Percentiles rank a stretch among this genome's conserved stretches.
These are phyloP conservation scores for Varanus komodoensis DNA, from an alignment of 2,113 vertebrate species.

Conservation along the genomic window DNA sequence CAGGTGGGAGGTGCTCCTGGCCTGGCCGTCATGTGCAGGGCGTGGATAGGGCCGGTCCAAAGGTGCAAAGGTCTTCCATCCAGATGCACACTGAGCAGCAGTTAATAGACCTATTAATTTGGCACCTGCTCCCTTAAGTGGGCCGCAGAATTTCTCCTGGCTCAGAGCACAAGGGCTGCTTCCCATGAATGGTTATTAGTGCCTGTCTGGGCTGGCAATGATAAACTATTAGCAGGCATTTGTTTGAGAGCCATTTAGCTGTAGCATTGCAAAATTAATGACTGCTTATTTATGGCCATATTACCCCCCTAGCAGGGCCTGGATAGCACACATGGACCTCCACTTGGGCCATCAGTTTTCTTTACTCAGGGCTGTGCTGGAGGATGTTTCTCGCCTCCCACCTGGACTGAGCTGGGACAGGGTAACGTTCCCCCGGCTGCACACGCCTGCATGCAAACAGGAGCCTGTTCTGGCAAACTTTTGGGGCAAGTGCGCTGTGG, in stretches of 20 bases:
- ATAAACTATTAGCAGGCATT: slow-evolving; percentile 48
- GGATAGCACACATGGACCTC: slow-evolving; percentile 64
- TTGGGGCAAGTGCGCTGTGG: neutral
- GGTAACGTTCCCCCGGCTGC: neutral
- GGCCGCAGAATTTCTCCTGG: neutral
- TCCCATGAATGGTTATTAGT: slow-evolving; percentile 46
- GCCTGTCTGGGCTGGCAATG: slow-evolving; percentile 49
- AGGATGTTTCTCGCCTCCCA: slow-evolving; percentile 46
- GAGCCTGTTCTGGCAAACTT: neutral
- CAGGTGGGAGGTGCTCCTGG: too few relatives aligned
- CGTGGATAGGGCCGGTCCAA: too few relatives aligned
- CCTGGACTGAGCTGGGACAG: neutral
- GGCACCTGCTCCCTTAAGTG: neutral
- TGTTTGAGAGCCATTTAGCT: slow-evolving; percentile 63
- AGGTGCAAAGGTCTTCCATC: neutral
- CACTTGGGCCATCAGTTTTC: slow-evolving; percentile 65
- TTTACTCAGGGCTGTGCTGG: slow-evolving; percentile 15
- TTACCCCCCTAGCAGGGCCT: slow-evolving; percentile 55
- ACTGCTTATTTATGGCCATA: slow-evolving; percentile 63
- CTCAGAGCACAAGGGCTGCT: neutral
- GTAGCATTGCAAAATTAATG: slow-evolving; percentile 60
- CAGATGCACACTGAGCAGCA: neutral
- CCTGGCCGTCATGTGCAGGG: neutral
- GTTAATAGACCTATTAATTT: slow-evolving; percentile 4
- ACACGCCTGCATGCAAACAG: neutral